Evolutionary conservation across 2,113 vertebrate species (phyloP).

Genomic region (Acanthisitta chloris): DNA sequence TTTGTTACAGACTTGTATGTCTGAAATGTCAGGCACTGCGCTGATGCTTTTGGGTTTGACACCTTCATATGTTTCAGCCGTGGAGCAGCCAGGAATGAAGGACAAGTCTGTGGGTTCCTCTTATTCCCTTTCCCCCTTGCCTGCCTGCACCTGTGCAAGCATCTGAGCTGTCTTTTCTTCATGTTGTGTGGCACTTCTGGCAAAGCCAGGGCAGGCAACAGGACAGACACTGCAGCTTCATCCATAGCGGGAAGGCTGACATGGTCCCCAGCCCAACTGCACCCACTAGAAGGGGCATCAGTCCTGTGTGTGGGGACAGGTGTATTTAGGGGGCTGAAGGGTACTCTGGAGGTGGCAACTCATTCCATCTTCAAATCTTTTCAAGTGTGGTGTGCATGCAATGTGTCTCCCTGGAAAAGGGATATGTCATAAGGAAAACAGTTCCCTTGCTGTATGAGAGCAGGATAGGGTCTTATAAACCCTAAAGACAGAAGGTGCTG

Average conservation of each 20-base stretch:
- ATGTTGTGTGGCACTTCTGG: not conserved
- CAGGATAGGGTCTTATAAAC: not conserved
- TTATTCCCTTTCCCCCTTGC: not conserved
- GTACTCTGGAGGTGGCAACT: not conserved
- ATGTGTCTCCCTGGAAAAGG: not conserved
- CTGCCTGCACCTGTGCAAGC: fast-evolving
- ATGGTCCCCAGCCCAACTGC: too few relatives aligned
- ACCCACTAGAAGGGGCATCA: not conserved
- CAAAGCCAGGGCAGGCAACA: not conserved
- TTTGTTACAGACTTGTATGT: not conserved
- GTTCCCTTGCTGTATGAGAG: not conserved
- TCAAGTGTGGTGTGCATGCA: not conserved
- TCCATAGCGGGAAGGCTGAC: not conserved
- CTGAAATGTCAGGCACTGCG: not conserved
- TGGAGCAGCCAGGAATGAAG: not conserved
- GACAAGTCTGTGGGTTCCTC: not conserved
- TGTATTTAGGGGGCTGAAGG: not conserved
- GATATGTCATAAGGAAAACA: not conserved
- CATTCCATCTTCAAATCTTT: not conserved
- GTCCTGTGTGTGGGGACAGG: not conserved
- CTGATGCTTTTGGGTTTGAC: not conserved
- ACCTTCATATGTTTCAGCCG: not conserved
- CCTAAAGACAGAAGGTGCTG: not conserved
- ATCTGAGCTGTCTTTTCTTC: not conserved
- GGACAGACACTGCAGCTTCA: not conserved